phyloP scores from a whole-genome alignment of 1,140 invertebrate species.

The Teleopsis dalmanni region DNA sequence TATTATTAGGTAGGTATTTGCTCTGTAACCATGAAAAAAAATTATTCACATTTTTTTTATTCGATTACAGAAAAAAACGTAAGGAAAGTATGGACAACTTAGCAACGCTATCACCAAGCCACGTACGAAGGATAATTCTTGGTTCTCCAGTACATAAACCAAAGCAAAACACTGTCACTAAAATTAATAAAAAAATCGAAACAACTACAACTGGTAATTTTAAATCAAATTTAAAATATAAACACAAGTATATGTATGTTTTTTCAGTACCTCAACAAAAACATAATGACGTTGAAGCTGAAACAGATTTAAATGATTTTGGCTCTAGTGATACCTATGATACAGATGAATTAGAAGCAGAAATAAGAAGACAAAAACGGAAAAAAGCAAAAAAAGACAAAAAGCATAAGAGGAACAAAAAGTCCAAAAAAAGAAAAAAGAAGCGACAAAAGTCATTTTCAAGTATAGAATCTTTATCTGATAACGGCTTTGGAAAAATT shows the following conservation, averaged over 20 bases:
- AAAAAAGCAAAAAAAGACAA: conserved; percentile 62
- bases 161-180: not conserved
- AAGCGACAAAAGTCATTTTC: conserved; percentile 55
- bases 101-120: conserved; percentile 15
- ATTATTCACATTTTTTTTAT: not conserved
- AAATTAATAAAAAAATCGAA: not conserved
- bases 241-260: conserved; percentile 4
- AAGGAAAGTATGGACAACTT: conserved; percentile 16
- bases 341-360: conserved; percentile 36
- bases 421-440: conserved; percentile 61
- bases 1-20: too few relatives aligned
- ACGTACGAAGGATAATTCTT: conserved; percentile 15
- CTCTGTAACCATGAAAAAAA: too few relatives aligned
- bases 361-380: conserved; percentile 39
- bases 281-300: conserved; percentile 9
- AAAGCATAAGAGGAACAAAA: conserved; percentile 54
- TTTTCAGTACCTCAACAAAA: conserved; percentile 1
- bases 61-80: conserved; percentile 6
- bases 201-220: not conserved
- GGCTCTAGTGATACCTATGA: conserved; percentile 35
- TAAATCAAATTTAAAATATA: not conserved
- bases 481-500: conserved; percentile 45
- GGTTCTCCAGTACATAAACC: conserved; percentile 13
- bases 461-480: conserved; percentile 54
- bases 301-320: conserved; percentile 18